Evolutionary conservation across 2,113 vertebrate species (phyloP).

Genomic region (Kryptolebias marmoratus): DNA sequence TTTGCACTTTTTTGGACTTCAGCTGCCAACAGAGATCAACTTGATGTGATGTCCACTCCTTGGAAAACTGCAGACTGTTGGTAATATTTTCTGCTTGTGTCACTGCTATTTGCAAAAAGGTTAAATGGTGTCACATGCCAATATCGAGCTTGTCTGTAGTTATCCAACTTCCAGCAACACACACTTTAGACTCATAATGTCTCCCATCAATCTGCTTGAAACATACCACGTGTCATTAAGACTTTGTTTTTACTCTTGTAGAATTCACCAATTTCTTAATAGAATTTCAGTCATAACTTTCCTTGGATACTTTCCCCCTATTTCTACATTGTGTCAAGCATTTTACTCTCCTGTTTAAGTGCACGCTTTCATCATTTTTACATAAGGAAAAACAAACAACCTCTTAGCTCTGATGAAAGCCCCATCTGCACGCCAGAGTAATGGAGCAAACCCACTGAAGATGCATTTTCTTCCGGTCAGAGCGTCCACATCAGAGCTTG

Average conservation of each 20-base stretch:
- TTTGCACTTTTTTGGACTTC: too few relatives aligned
- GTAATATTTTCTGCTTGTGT: too few relatives aligned
- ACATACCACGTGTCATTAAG: background rate
- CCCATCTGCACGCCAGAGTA: conserved; percentile 50
- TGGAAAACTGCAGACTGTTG: too few relatives aligned
- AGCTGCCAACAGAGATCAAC: too few relatives aligned
- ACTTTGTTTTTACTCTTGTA: background rate
- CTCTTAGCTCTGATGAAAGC: conserved; percentile 52
- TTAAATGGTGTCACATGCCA: too few relatives aligned
- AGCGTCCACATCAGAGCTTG: conserved; percentile 43
- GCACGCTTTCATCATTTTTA: conserved; percentile 40
- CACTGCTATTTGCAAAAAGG: too few relatives aligned
- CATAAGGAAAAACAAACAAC: conserved; percentile 42
- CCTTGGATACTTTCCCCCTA: conserved; percentile 3
- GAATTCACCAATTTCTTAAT: background rate
- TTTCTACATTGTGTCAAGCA: conserved; percentile 26
- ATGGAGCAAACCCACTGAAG: conserved; percentile 50
- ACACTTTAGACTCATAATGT: too few relatives aligned
- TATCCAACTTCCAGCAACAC: too few relatives aligned
- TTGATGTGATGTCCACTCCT: too few relatives aligned
- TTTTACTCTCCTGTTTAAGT: conserved; percentile 7
- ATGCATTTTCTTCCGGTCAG: conserved; percentile 59
- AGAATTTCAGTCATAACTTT: conserved; percentile 6
- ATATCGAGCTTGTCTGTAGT: too few relatives aligned
- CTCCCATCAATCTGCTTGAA: background rate